Percentiles rank a stretch among this genome's conserved stretches.
Conservation (phyloP, 2,113 vertebrate species). For the Sphyrna mokarran region DNA sequence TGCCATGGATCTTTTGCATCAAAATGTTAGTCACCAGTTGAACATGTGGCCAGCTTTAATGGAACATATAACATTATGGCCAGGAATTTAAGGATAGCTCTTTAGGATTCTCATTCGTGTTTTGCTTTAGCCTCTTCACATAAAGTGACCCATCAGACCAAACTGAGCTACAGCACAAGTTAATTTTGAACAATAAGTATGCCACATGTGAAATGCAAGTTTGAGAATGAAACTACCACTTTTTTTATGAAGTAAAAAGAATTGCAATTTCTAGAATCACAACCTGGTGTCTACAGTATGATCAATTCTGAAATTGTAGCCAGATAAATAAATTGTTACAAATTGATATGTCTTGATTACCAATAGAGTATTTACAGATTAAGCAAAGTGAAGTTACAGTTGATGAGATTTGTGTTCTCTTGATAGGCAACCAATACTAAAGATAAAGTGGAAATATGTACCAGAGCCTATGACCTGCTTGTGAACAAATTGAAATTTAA, state of each 20-base stretch:
- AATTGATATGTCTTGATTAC: background rate
- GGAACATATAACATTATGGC: background rate
- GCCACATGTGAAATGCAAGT: background rate
- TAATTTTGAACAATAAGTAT: background rate
- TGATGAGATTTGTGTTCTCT: slow-evolving; percentile 7
- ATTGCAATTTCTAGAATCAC: background rate
- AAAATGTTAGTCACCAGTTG: background rate
- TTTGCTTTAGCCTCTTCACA: background rate
- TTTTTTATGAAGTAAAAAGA: background rate
- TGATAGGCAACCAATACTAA: slow-evolving; percentile 80
- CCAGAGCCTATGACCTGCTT: slow-evolving; percentile 79
- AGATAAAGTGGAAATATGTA: slow-evolving; percentile 75
- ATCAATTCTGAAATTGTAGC: background rate
- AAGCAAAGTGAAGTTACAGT: background rate
- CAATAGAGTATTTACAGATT: background rate
- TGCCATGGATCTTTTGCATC: background rate
- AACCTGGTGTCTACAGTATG: background rate
- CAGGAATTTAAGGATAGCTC: background rate
- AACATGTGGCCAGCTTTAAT: background rate
- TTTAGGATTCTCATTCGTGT: background rate
- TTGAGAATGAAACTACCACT: background rate
- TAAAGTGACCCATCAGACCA: background rate
- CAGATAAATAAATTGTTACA: background rate
- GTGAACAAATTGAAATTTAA: slow-evolving; percentile 70
- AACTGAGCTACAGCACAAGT: background rate